Evolutionary conservation across 2,888 invertebrate species (phyloP), one percentile per base, ranked within the genome.

Genomic region (Ptychoptera contaminata): DNA sequence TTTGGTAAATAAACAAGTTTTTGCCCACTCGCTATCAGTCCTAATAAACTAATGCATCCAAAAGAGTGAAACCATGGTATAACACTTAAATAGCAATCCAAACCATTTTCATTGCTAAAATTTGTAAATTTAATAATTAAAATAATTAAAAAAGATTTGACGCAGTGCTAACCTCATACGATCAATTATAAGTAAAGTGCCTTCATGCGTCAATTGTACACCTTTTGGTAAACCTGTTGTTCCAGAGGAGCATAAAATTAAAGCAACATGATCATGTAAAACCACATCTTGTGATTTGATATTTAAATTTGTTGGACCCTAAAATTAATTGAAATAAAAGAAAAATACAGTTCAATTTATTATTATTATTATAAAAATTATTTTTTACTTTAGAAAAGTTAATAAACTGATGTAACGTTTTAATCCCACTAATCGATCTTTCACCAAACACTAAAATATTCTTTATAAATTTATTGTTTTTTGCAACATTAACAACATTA

Each of bases 1-100:
- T 74, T 76, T 2, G 73, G 70, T 46, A 66, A 50, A 44, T 71
- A 63, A 1, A 81, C 69, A 41, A 86, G 59, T 52, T 68, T 67
- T 11, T 73, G 68, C 42, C 77, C 72, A 52, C 75, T 56, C 12
- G 72, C 59, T 38, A 80, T 63, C 15, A 75, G 60, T 16, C 74
- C 67, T 52, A 82, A 66, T 10, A 79, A 67, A 0, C 76, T 71
- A 48, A 80, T 72, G 55, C 82, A 81, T 0, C 85, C 85, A 56
- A 82, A 86, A 0, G 81, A 77, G 62, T 91, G 90, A 61, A 83
- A 90, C 71, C 86, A 83, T 11, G 90, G 90, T 46, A 86, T 73
- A 31, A 87, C 63, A 1, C 77, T 79, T 47, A 84, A 40, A 71
- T 54, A 2, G 59, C 55, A 16, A 65, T 61, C 57, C n/a, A 47